Evolutionary conservation across 2,888 invertebrate species (phyloP).

Genomic region (Drosophila neutralis): DNA sequence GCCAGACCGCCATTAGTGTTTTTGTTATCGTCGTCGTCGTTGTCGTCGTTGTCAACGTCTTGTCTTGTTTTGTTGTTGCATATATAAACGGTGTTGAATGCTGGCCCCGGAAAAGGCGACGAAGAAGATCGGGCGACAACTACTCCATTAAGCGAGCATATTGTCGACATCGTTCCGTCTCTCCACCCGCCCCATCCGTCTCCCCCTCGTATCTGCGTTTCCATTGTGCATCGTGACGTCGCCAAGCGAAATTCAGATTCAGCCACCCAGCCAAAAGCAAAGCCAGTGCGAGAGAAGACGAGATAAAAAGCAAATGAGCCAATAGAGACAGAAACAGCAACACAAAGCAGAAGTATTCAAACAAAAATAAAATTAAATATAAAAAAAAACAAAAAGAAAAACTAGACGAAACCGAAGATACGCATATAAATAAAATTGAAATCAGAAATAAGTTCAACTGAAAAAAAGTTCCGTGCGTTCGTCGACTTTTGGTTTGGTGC

Average conservation of each 20-base stretch:
- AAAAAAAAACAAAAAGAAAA: constrained; percentile 33
- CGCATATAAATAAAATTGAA: constrained; percentile 60
- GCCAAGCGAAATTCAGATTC: constrained; percentile 64
- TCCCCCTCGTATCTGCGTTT: constrained; percentile 20
- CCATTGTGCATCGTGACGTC: constrained; percentile 65
- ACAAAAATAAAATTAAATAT: constrained; percentile 41
- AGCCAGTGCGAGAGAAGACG: constrained; percentile 43
- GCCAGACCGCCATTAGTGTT: constrained; percentile 68
- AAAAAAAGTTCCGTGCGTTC: constrained; percentile 59
- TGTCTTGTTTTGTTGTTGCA: constrained; percentile 46
- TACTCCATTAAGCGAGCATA: constrained; percentile 63
- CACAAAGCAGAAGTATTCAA: constrained; percentile 48
- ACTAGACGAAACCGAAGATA: constrained; percentile 47
- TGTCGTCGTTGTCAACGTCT: constrained; percentile 46
- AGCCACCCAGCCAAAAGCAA: constrained; percentile 54
- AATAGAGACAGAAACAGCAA: constrained; percentile 49
- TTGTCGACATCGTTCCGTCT: constrained; percentile 58
- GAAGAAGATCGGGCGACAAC: constrained; percentile 64
- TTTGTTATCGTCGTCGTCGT: constrained; percentile 57
- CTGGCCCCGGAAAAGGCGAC: constrained; percentile 53
- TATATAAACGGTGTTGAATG: constrained; percentile 52
- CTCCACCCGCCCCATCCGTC: constrained; percentile 10
- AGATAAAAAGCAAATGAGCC: constrained; percentile 41
- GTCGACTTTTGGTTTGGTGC: constrained; percentile 52
- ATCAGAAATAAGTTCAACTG: constrained; percentile 58